Base-by-base conservation (phyloP, 2,888 invertebrate genomes). In the Polyommatus icarus region DNA sequence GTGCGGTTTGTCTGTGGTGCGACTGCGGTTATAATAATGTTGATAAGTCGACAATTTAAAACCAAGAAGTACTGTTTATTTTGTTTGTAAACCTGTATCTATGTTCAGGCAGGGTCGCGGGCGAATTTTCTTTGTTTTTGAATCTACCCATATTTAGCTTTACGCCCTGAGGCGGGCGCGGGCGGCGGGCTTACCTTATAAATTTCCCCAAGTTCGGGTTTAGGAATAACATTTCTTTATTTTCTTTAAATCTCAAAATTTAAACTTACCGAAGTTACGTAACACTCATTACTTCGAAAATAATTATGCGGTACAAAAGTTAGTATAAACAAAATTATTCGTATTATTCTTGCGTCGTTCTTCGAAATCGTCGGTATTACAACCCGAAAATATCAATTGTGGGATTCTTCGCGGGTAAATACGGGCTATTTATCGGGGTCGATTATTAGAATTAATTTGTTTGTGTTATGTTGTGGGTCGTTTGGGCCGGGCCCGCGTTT, bases 371-470 rank as follows among this genome's bases (percentile, higher is more conserved):
- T 84, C 91, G 92, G 91, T 92, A 93, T 93, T 93, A 90, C 90
- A 90, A 91, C 89, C 91, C 89, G 90, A 88, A 89, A 90, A 89
- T 91, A 90, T 88, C 91, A 91, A 92, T 93, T 93, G 92, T 90
- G 91, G 90, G 89, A 92, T 93, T 92, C 92, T 93, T 93, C 92
- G 91, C 88, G 91, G 88, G 90, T 93, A 93, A 92, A 93, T 91
- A 91, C 91, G 91, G 88, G 91, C 88, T 92, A 90, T 93, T 93
- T 93, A 93, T 92, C 92, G 91, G 90, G 92, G 93, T 92, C 89
- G 89, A 93, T 93, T 93, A 93, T 92, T 89, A 84, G 93, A 93
- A 94, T 94, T 93, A 94, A 94, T 94, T 94, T 94, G 93, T 94
- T 93, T 93, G 89, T 91, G 92, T 92, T 92, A 91, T 91, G 91